Evolutionary conservation across 1,140 invertebrate species (phyloP).

Genomic region (Pogonomyrmex californicus): DNA sequence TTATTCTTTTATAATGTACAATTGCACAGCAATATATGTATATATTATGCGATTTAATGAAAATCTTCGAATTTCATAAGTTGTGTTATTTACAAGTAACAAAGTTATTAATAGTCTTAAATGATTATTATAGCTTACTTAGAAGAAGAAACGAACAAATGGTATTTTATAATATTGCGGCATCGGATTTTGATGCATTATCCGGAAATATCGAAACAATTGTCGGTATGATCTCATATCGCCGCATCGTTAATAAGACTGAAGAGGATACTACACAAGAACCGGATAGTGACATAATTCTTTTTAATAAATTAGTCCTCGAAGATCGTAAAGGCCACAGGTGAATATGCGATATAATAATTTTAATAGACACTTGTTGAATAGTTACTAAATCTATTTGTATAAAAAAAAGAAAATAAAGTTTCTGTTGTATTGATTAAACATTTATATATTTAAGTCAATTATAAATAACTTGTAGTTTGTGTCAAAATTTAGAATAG

Average conservation of each 20-base stretch:
- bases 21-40: not conserved
- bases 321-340: constrained; percentile 82
- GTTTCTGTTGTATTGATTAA: not conserved
- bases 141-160: constrained; percentile 69
- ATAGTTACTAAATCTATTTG: not conserved
- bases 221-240: constrained; percentile 76
- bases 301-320: constrained; percentile 77
- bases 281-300: constrained; percentile 53
- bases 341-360: constrained; percentile 64
- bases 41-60: not conserved
- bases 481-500: not conserved
- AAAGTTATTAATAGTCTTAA: not conserved
- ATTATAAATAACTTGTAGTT: not conserved
- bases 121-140: constrained; percentile 74
- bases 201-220: constrained; percentile 64
- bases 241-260: constrained; percentile 53
- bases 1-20: not conserved
- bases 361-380: not conserved
- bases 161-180: constrained; percentile 80
- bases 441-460: not conserved
- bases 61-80: not conserved
- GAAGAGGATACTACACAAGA: constrained; percentile 68
- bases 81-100: not conserved
- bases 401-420: not conserved
- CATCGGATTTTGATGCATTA: constrained; percentile 75